These are phyloP conservation scores for Apogon hyalosoma DNA, from an alignment of 2,797 vertebrate genomes.

Conservation along the genomic window DNA sequence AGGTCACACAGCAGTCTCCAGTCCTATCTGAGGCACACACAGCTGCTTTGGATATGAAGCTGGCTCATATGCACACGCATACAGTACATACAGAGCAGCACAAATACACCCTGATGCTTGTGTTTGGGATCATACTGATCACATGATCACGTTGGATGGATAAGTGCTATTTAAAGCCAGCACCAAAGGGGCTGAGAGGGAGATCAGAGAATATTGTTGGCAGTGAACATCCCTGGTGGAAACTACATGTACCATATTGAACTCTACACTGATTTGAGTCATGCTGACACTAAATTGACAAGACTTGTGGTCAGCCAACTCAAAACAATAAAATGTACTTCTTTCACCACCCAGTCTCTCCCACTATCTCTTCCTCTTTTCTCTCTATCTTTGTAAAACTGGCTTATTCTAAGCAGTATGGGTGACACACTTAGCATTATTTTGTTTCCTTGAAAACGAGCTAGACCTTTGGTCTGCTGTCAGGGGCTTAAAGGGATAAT, in stretches of 20 bases:
- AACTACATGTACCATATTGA: conserved; percentile 11
- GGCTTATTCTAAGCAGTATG: conserved; percentile 5
- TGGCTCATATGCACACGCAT: conserved; percentile 10
- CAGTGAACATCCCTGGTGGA: conserved; percentile 9
- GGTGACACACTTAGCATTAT: conserved; percentile 1
- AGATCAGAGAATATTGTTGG: conserved; percentile 38
- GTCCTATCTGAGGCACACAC: conserved; percentile 26
- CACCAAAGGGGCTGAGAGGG: conserved; percentile 10
- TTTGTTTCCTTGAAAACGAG: conserved; percentile 26
- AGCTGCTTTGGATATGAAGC: conserved; percentile 52
- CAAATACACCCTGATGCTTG: conserved; percentile 40
- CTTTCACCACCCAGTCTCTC: conserved; percentile 13
- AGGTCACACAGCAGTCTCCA: conserved; percentile 28
- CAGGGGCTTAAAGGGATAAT: conserved; percentile 4
- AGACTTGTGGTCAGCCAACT: conserved; percentile 15
- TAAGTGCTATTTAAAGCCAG: conserved; percentile 57
- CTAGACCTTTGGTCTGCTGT: conserved; percentile 9
- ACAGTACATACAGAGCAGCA: conserved; percentile 44
- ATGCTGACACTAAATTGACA: conserved; percentile 19
- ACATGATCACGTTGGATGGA: conserved; percentile 54
- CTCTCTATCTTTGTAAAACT: conserved; percentile 26
- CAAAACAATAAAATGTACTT: conserved; percentile 42
- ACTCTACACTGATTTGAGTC: conserved; percentile 11
- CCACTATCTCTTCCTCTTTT: conserved; percentile 29
- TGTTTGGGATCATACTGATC: conserved; percentile 46